phyloP scores from a whole-genome alignment of 2,113 vertebrate species.

The Fulica atra region DNA sequence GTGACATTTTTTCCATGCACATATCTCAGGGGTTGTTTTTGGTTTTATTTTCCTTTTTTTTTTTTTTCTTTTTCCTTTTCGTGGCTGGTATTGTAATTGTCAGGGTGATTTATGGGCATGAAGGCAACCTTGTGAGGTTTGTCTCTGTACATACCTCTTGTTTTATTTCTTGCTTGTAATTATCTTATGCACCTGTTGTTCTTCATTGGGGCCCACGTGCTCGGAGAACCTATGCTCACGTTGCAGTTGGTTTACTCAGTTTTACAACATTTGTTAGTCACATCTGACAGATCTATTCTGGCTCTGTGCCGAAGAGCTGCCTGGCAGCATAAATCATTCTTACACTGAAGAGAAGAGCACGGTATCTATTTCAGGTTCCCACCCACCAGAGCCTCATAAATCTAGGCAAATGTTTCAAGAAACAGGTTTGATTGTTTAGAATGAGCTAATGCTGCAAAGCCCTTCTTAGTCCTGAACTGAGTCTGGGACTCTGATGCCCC shows the following conservation, averaged over 20 bases:
- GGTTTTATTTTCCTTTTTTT: background rate
- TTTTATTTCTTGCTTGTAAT: conserved; percentile 12
- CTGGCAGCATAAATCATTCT: conserved; percentile 58
- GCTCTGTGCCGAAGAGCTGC: conserved; percentile 12
- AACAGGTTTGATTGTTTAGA: conserved; percentile 45
- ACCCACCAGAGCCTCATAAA: conserved; percentile 59
- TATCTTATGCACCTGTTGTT: conserved; percentile 50
- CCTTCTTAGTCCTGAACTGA: background rate
- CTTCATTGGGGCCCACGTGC: background rate
- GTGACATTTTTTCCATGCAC: background rate
- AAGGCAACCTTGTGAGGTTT: background rate
- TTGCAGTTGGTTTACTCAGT: conserved; percentile 30
- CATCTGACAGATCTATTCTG: conserved; percentile 37
- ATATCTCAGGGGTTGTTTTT: background rate
- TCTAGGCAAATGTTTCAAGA: conserved; percentile 31
- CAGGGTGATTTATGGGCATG: conserved; percentile 41
- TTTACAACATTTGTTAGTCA: conserved; percentile 25
- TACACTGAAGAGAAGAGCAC: conserved; percentile 14
- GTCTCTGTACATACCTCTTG: conserved; percentile 17
- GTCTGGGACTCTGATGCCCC: background rate
- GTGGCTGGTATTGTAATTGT: background rate
- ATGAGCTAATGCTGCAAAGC: conserved; percentile 48
- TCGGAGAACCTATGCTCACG: accelerated
- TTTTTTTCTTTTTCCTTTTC: background rate
- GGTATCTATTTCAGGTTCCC: conserved; percentile 52